Percentiles rank a stretch among this genome's conserved stretches.
These are phyloP conservation scores for Drosophila algonquin DNA, from an alignment of 2,888 invertebrate species.

Conservation along the genomic window DNA sequence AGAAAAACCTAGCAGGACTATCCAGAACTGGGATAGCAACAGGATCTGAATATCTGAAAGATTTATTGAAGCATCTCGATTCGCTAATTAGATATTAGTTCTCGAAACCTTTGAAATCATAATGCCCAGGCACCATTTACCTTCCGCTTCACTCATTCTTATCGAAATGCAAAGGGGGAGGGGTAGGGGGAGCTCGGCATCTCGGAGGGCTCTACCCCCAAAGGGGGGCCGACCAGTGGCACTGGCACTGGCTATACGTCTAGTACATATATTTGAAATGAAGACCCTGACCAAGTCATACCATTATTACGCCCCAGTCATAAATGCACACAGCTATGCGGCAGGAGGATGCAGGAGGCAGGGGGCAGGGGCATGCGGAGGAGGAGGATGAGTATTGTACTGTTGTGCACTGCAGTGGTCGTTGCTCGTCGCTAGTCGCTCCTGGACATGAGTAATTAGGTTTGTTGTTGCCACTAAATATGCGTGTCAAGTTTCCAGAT, in stretches of 20 bases:
- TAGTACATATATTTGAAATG: not conserved
- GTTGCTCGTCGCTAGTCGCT: conserved; percentile 49
- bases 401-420: conserved; percentile 36
- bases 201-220: too few species aligned
- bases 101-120: too few species aligned
- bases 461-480: conserved; percentile 76
- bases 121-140: too few species aligned
- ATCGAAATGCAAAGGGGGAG: conserved; percentile 41
- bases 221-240: not conserved
- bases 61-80: too few species aligned
- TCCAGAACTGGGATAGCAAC: too few species aligned
- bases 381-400: not conserved
- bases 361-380: not conserved
- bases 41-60: too few species aligned
- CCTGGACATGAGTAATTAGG: conserved; percentile 77
- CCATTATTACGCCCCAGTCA: conserved; percentile 38
- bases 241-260: not conserved
- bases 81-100: too few species aligned
- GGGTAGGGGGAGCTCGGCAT: too few species aligned
- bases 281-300: conserved; percentile 17
- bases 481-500: conserved; percentile 73
- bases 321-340: conserved; percentile 55
- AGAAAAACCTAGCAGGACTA: too few species aligned
- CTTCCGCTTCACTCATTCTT: conserved; percentile 45
- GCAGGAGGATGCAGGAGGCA: not conserved